These are phyloP conservation scores for Digitonthophagus gazella DNA, from an alignment of 2,888 invertebrate species.

Conservation along the genomic window DNA sequence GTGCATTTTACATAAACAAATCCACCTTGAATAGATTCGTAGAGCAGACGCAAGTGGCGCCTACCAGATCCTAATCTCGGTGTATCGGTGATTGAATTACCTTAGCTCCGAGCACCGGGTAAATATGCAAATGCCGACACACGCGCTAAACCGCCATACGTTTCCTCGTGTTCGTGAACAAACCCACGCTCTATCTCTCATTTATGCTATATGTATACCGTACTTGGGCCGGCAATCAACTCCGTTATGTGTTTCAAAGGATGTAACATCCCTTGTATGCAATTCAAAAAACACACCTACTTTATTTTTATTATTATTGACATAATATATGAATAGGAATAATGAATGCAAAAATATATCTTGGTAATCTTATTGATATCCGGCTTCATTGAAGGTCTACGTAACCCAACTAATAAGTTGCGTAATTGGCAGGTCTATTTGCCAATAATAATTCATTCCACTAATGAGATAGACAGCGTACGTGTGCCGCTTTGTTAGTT, in stretches of 20 bases:
- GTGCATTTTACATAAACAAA: conserved; percentile 35
- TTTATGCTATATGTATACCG: conserved; percentile 11
- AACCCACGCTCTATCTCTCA: conserved; percentile 23
- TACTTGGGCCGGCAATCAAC: too few species aligned
- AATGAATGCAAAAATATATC: not conserved
- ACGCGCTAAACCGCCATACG: conserved; percentile 21
- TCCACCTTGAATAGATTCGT: conserved; percentile 34
- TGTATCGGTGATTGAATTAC: conserved; percentile 35
- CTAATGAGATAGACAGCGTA: not conserved
- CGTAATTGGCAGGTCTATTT: not conserved
- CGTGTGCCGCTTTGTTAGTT: not conserved
- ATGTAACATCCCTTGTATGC: too few species aligned
- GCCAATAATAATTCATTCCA: not conserved
- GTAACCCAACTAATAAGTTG: not conserved
- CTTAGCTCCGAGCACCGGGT: conserved; percentile 19
- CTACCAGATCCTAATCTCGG: conserved; percentile 37
- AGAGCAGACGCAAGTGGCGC: conserved; percentile 35
- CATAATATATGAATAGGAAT: not conserved
- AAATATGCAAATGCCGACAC: conserved; percentile 27
- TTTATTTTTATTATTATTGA: too few species aligned
- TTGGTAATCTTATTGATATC: not conserved
- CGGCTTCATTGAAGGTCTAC: not conserved
- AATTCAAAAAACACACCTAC: too few species aligned
- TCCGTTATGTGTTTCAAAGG: too few species aligned
- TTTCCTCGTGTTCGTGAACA: not conserved